Evolutionary conservation across 2,888 invertebrate species (phyloP), one percentile per base, ranked within the genome.

Genomic region (Busseola fusca): DNA sequence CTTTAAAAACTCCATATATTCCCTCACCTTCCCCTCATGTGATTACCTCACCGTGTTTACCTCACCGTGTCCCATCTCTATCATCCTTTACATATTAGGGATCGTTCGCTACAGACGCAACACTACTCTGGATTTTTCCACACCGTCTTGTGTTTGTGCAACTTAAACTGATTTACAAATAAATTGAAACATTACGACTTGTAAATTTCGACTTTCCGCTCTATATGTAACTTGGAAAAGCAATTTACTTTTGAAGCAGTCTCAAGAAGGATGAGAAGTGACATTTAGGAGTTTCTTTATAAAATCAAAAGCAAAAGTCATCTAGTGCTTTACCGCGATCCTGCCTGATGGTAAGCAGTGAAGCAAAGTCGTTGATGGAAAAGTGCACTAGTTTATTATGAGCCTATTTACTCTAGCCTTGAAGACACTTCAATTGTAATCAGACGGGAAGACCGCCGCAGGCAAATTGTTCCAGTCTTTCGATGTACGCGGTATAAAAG

Each of bases 71-170:
- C 78, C 79, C 86, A 77, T 67, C 79, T 59, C 77, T 78, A 79
- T 4, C 79, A 78, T 84, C 86, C 87, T 89, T 87, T 89, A 89
- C 90, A 89, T 91, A 90, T 90, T 89, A 91, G 87, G 87, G 87
- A 87, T 88, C 89, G 87, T 90, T 89, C 87, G 84, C 87, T 79
- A 82, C 90, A 90, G 89, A 88, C 87, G 86, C 85, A 81, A 84
- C 87, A 85, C 86, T 86, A 85, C 86, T 86, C 87, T 78, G 85
- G 86, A 89, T 90, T 89, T 90, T 90, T 89, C 88, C 81, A 76
- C 79, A 69, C 78, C 77, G 81, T 74, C 82, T 84, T 84, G 81
- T 83, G 80, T 86, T 84, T 82, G 78, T 84, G 81, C 82, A 83
- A 81, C 83, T 76, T 86, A 84, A 81, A 82, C 82, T 78, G 86